Evolutionary conservation across 2,888 invertebrate species (phyloP).

Genomic region (Tachystola acroxantha): DNA sequence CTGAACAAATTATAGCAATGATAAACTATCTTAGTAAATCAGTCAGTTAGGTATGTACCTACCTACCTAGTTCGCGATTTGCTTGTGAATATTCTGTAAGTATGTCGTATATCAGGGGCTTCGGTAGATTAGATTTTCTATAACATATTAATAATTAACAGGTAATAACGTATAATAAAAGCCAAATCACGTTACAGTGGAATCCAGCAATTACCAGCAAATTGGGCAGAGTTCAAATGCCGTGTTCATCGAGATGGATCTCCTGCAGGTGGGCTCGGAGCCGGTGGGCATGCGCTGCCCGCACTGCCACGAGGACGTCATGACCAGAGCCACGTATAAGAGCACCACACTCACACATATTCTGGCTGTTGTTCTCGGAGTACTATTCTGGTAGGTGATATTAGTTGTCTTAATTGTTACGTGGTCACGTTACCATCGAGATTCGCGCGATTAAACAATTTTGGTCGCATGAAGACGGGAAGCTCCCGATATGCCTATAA

Average conservation of each 20-base stretch:
- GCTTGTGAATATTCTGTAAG: no score
- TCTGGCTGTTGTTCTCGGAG: slow-evolving; percentile 47
- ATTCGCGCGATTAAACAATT: no score
- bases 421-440: not conserved
- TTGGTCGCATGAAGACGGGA: no score
- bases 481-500: not conserved
- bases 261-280: slow-evolving; percentile 64
- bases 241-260: slow-evolving; percentile 61
- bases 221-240: slow-evolving; percentile 51
- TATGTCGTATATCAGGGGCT: no score
- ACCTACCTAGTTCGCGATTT: no score
- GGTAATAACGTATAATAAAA: no score
- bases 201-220: slow-evolving; percentile 48
- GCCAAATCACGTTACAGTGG: slow-evolving; percentile 55
- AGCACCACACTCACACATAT: slow-evolving; percentile 50
- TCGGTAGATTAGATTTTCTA: no score
- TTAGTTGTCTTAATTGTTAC: not conserved
- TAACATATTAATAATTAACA: no score
- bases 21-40: no score
- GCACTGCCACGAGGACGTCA: slow-evolving; percentile 60
- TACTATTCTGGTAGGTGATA: slow-evolving; percentile 59
- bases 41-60: no score
- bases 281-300: slow-evolving; percentile 68
- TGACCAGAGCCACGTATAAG: slow-evolving; percentile 56
- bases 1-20: no score